phyloP scores from a whole-genome alignment of 2,888 invertebrate genomes.

The Pachymerium ferrugineum region DNA sequence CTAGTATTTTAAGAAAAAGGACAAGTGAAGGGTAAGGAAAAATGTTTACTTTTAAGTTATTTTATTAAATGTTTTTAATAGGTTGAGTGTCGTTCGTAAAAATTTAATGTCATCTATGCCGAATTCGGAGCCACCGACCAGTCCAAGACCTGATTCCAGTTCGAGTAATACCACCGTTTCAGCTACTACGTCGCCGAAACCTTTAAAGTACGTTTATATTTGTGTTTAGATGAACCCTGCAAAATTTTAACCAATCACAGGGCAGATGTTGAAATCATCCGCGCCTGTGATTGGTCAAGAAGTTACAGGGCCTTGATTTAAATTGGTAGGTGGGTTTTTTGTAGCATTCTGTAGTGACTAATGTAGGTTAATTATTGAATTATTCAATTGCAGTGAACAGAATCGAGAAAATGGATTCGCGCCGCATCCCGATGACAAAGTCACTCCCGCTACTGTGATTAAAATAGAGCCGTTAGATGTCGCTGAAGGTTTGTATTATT shows the following conservation, averaged over 20 bases:
- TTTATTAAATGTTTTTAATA: constrained; percentile 34
- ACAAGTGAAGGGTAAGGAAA: constrained; percentile 66
- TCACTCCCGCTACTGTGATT: constrained; percentile 22
- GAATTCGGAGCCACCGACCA: constrained; percentile 38
- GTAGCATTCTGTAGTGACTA: too few relatives aligned
- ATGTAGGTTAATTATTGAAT: not conserved
- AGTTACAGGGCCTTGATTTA: too few relatives aligned
- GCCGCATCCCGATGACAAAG: constrained; percentile 19
- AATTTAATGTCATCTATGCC: constrained; percentile 53
- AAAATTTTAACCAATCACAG: too few relatives aligned
- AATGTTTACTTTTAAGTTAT: not conserved
- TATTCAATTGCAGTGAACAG: constrained; percentile 17
- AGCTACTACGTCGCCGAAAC: not conserved
- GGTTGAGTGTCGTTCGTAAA: constrained; percentile 44
- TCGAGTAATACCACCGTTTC: not conserved
- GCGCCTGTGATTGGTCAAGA: too few relatives aligned
- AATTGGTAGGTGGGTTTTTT: too few relatives aligned
- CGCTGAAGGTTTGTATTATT: not conserved
- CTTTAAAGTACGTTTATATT: not conserved
- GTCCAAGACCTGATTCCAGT: not conserved
- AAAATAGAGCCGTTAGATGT: constrained; percentile 34
- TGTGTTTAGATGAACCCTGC: too few relatives aligned
- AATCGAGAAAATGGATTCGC: constrained; percentile 32
- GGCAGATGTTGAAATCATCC: too few relatives aligned
- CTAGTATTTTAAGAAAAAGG: constrained; percentile 79